Conservation (phyloP, 2,888 invertebrate genomes). For the Drosophila nr. fundita region DNA sequence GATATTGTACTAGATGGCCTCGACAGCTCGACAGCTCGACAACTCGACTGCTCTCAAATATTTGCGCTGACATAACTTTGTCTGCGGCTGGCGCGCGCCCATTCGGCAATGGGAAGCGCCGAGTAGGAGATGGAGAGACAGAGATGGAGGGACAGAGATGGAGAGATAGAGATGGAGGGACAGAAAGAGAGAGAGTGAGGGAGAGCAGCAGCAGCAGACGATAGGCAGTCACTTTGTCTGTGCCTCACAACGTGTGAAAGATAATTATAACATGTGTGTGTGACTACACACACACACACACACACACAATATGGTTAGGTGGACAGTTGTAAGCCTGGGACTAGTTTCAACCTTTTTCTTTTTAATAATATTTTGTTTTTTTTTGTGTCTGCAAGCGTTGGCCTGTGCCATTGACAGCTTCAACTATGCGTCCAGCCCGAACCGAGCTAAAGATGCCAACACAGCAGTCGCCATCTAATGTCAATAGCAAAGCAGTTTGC, state of each 20-base stretch:
- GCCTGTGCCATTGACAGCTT: constrained; percentile 67
- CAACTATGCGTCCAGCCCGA: constrained; percentile 29
- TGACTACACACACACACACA: not conserved
- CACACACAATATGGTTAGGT: constrained; percentile 12
- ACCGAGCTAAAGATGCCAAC: constrained; percentile 61
- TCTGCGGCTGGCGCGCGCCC: constrained; percentile 72
- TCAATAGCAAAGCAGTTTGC: constrained; percentile 72
- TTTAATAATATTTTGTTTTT: not conserved
- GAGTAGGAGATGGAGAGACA: not conserved
- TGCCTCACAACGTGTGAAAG: constrained; percentile 67
- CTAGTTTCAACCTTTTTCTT: constrained; percentile 13
- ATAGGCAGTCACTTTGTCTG: constrained; percentile 64
- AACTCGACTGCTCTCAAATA: constrained; percentile 65
- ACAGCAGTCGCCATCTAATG: constrained; percentile 63
- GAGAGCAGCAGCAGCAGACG: constrained; percentile 29
- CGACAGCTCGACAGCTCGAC: constrained; percentile 36
- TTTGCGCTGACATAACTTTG: constrained; percentile 77
- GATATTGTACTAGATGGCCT: constrained; percentile 28
- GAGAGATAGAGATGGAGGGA: not conserved
- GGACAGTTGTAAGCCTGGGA: constrained; percentile 10
- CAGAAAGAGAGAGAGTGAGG: not conserved
- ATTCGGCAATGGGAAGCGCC: constrained; percentile 21
- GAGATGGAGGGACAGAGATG: not conserved
- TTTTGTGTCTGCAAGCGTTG: constrained; percentile 49
- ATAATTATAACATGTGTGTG: constrained; percentile 72